Evolutionary conservation across 2,888 invertebrate genomes (phyloP), one percentile per base, ranked within the genome.

Genomic region (Ectropis crepuscularia): DNA sequence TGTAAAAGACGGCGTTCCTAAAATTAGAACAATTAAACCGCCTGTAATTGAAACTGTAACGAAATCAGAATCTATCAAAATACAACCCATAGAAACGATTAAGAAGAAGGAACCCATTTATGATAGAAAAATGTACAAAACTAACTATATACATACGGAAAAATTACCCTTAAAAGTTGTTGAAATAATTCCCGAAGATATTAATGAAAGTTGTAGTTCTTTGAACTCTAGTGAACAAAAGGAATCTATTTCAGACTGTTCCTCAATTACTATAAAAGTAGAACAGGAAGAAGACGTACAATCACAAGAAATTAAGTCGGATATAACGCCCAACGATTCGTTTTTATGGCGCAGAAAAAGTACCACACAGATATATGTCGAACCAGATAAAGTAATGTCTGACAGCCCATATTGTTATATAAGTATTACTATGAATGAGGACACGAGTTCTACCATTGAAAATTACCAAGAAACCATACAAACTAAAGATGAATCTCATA

Each of bases 291-390:
- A 83, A 63, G 78, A 81, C 39, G 53, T 69, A 7, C 81, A 83
- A 41, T 39, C 55, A 68, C 79, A 88, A 75, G 87, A 88, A 50
- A 74, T 89, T 9, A 85, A 78, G 71, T 75, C 88, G 16, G 82
- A 79, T 10, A 89, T 94, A 60, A 90, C 94, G 72, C 95, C 95
- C 2, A 95, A 95, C 76, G 93, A 92, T 69, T 95, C 96, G 5
- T 96, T 96, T 82, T 84, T 96, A 43, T 95, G 95, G 94, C 93
- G 94, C 61, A 82, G 92, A 65, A 94, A 92, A 82, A 90, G 88
- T 71, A 83, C 74, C 66, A 83, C 85, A 49, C 89, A 88, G 75
- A 84, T 88, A 69, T 90, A 89, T 74, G 85, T 86, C 1, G 92
- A 92, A 53, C 78, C 81, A 47, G 92, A 90, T 55, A 89, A 83